These are phyloP conservation scores for Zapornia atra DNA, from an alignment of 2,113 vertebrate genomes.

Conservation along the genomic window DNA sequence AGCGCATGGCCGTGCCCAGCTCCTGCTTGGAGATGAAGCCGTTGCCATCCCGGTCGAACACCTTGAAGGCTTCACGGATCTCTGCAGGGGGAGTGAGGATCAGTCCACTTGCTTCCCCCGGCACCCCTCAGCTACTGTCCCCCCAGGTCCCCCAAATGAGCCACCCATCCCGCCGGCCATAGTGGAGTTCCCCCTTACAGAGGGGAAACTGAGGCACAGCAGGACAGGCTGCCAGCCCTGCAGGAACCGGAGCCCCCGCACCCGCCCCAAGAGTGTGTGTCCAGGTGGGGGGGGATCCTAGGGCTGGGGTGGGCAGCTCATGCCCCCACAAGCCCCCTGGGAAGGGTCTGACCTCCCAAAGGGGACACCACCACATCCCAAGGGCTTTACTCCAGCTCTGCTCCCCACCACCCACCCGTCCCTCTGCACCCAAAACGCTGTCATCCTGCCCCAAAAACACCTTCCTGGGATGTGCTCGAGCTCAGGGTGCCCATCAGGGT, in stretches of 20 bases:
- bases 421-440: fast-evolving
- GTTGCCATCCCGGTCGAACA: slow-evolving; percentile 92
- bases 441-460: background rate
- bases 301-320: background rate
- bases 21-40: slow-evolving; percentile 99
- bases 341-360: background rate
- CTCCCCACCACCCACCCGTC: fast-evolving
- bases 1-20: slow-evolving; percentile 94
- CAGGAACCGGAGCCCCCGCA: background rate
- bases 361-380: background rate
- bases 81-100: slow-evolving; percentile 71
- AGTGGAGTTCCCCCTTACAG: background rate
- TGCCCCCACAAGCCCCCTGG: background rate
- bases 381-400: background rate
- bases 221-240: background rate
- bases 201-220: background rate
- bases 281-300: background rate
- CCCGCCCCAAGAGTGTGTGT: no score
- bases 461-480: background rate
- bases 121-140: background rate
- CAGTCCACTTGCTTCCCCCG: fast-evolving
- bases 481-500: background rate
- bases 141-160: background rate
- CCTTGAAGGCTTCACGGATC: slow-evolving; percentile 94
- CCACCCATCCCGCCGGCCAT: fast-evolving